phyloP scores from a whole-genome alignment of 2,888 invertebrate genomes.

The Drosophila kambysellisi region DNA sequence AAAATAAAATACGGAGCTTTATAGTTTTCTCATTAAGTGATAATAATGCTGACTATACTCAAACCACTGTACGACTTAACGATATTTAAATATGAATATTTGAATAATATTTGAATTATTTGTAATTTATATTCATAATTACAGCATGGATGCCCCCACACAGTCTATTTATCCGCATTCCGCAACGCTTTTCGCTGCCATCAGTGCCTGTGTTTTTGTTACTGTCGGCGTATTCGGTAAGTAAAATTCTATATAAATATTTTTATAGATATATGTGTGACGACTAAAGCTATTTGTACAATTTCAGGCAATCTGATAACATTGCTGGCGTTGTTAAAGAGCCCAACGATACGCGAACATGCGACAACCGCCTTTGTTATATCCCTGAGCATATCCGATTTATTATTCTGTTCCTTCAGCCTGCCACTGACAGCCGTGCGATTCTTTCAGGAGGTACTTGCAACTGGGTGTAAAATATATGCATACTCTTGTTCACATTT shows the following conservation, averaged over 20 bases:
- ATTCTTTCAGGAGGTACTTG: slow-evolving; percentile 89
- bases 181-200: slow-evolving; percentile 91
- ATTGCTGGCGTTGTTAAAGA: slow-evolving; percentile 91
- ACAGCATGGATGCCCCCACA: slow-evolving; percentile 65
- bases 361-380: slow-evolving; percentile 95
- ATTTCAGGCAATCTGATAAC: slow-evolving; percentile 92
- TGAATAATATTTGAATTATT: slow-evolving; percentile 1
- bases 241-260: slow-evolving; percentile 66
- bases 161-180: slow-evolving; percentile 88
- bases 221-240: slow-evolving; percentile 92
- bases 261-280: not conserved
- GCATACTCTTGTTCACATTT: not conserved
- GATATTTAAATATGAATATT: slow-evolving; percentile 9
- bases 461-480: not conserved
- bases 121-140: slow-evolving; percentile 5
- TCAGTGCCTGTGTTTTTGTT: slow-evolving; percentile 92
- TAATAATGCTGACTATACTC: not conserved
- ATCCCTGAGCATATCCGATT: slow-evolving; percentile 93
- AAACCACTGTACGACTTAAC: not conserved
- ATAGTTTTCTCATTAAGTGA: not conserved
- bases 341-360: slow-evolving; percentile 91
- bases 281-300: not conserved
- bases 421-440: slow-evolving; percentile 93
- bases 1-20: not conserved
- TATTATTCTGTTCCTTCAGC: slow-evolving; percentile 93